Conservation (phyloP, 2,888 invertebrate species). For the Onthophagus sagittarius region DNA sequence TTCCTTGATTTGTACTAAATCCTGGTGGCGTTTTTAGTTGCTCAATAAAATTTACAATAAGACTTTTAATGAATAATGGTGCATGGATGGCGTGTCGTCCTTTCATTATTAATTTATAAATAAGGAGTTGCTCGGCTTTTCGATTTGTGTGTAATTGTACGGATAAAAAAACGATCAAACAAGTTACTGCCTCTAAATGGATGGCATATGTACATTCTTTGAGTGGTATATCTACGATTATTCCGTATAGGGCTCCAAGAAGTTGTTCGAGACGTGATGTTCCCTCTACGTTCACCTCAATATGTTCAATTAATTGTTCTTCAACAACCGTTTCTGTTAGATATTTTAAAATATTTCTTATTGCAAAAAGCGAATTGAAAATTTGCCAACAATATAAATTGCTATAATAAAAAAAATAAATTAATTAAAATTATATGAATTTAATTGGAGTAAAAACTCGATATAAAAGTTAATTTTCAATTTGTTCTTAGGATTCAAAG, state of each 20-base stretch:
- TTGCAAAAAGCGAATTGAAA: slow-evolving; percentile 87
- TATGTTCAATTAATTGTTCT: slow-evolving; percentile 79
- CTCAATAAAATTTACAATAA: slow-evolving; percentile 72
- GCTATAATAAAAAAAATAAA: slow-evolving; percentile 49
- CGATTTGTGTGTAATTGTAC: slow-evolving; percentile 75
- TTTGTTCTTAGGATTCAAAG: no score
- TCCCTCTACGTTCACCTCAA: slow-evolving; percentile 57
- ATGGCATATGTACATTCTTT: slow-evolving; percentile 80
- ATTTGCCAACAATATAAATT: slow-evolving; percentile 88
- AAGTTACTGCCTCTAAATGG: slow-evolving; percentile 85
- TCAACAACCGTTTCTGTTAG: slow-evolving; percentile 88
- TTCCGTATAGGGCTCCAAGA: slow-evolving; percentile 70
- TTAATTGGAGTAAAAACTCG: no score
- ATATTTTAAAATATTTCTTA: slow-evolving; percentile 81
- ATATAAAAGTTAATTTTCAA: no score
- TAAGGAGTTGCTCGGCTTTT: slow-evolving; percentile 62
- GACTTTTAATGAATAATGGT: slow-evolving; percentile 71
- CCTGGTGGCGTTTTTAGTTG: slow-evolving; percentile 66
- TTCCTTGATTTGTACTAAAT: slow-evolving; percentile 59
- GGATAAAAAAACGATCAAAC: slow-evolving; percentile 80
- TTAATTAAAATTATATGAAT: neutral
- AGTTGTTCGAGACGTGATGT: slow-evolving; percentile 63
- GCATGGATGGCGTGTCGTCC: slow-evolving; percentile 71
- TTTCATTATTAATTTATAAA: slow-evolving; percentile 67
- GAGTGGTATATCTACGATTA: slow-evolving; percentile 78